Conservation (phyloP, 1,140 invertebrate species). For the Heliothis virescens region DNA sequence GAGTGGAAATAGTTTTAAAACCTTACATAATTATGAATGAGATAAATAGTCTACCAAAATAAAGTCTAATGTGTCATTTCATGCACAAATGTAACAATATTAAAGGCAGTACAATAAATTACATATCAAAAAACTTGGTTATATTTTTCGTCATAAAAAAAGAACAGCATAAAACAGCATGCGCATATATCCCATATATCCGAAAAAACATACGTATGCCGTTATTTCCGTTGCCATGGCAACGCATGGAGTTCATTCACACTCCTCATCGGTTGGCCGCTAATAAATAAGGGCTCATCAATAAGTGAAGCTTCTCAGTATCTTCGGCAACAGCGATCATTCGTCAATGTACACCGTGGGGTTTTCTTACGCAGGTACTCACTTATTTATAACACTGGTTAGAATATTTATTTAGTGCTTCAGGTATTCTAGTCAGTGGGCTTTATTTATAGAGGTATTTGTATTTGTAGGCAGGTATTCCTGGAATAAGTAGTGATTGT, state of each 20-base stretch:
- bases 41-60: no score
- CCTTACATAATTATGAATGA: no score
- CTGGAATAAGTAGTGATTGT: background rate
- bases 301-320: conserved; percentile 58
- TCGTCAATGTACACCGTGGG: conserved; percentile 52
- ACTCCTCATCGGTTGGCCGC: conserved; percentile 37
- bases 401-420: conserved; percentile 35
- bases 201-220: background rate
- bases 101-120: no score
- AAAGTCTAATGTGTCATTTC: no score
- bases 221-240: background rate
- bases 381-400: conserved; percentile 29
- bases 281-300: conserved; percentile 68
- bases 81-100: no score
- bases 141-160: no score
- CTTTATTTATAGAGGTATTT: conserved; percentile 2
- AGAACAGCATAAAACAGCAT: no score
- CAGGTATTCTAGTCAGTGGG: background rate
- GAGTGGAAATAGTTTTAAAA: no score
- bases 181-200: no score
- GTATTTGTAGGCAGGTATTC: background rate
- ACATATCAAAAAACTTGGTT: no score
- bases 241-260: conserved; percentile 29
- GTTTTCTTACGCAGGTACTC: conserved; percentile 26
- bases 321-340: conserved; percentile 52